These are phyloP conservation scores for Bagarius yarrelli DNA, from an alignment of 2,113 vertebrate genomes.

Conservation along the genomic window DNA sequence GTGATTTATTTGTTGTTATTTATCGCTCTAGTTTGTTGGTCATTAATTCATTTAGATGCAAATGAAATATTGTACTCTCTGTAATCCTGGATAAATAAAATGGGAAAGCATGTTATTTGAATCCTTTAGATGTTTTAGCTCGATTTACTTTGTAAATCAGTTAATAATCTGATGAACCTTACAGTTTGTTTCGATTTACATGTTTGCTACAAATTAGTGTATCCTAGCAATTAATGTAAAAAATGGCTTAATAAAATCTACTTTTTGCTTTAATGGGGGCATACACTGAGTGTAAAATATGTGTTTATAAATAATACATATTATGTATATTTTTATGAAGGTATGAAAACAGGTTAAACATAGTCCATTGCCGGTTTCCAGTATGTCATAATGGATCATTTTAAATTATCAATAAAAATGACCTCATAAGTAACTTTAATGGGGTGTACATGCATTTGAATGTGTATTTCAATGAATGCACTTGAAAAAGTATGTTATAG, in stretches of 20 bases:
- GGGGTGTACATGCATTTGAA: conserved; percentile 31
- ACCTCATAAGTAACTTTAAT: conserved; percentile 12
- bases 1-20: neutral
- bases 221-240: neutral
- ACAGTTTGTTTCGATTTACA: conserved; percentile 8
- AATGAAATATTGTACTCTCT: neutral
- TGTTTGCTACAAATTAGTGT: neutral
- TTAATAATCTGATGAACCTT: neutral
- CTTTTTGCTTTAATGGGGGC: neutral
- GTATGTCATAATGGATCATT: conserved; percentile 14
- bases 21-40: conserved; percentile 12
- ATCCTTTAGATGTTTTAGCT: neutral
- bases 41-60: conserved; percentile 18
- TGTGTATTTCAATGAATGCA: neutral
- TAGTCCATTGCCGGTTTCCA: neutral
- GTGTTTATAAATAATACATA: too few relatives aligned
- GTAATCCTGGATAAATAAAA: conserved; percentile 25
- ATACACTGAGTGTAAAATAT: neutral
- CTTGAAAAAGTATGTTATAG: neutral
- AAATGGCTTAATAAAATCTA: neutral
- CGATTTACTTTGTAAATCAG: neutral
- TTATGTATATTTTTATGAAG: too few relatives aligned
- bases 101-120: conserved; percentile 37
- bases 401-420: conserved; percentile 13
- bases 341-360: neutral